A percentile compares a stretch with the other conserved stretches of the same genome.
Conservation (phyloP, 2,797 vertebrate genomes). For the Saxicola maurus region DNA sequence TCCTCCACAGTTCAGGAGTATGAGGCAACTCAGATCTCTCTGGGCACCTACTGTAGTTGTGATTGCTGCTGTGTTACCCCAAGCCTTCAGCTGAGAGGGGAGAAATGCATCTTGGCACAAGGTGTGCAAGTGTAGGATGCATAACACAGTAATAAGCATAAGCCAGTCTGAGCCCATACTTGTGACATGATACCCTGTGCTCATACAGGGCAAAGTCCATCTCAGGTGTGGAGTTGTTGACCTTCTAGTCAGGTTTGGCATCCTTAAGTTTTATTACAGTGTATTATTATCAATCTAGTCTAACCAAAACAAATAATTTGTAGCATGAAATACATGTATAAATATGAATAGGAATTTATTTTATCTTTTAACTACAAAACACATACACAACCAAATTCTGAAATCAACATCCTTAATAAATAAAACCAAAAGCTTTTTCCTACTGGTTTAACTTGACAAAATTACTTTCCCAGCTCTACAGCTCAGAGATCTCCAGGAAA, state of each 20-base stretch:
- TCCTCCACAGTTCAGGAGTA: background rate
- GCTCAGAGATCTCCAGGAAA: background rate
- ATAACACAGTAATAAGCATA: fast-evolving
- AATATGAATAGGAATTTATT: background rate
- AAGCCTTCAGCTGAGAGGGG: background rate
- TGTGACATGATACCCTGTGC: fast-evolving
- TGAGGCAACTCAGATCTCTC: background rate
- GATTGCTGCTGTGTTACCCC: background rate
- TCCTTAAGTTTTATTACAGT: background rate
- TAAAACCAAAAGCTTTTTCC: background rate
- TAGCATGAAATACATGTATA: fast-evolving
- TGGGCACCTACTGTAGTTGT: background rate
- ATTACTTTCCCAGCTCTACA: background rate
- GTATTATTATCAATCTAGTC: background rate
- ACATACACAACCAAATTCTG: background rate
- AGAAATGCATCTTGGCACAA: background rate
- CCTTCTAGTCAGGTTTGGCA: background rate
- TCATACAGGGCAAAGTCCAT: background rate
- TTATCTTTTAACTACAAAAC: background rate
- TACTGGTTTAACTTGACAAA: background rate
- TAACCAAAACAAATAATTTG: background rate
- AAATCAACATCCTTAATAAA: conserved; percentile 16
- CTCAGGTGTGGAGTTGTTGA: background rate
- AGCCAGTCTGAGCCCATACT: background rate
- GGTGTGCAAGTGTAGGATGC: fast-evolving